phyloP scores from a whole-genome alignment of 1,140 invertebrate species.

The Littorina saxatilis region DNA sequence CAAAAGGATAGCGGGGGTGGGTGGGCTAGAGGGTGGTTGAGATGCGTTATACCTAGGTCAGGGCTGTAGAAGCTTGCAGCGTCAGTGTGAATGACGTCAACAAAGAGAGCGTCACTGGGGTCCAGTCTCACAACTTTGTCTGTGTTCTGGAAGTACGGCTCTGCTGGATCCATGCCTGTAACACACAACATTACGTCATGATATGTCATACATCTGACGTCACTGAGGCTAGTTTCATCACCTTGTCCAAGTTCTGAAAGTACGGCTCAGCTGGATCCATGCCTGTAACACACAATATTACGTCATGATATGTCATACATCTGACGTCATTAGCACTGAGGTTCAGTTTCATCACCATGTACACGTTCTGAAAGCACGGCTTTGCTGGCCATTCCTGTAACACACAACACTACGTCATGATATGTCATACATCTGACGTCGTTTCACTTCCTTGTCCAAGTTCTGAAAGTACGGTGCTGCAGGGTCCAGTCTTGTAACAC shows the following conservation, averaged over 20 bases:
- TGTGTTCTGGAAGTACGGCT: conserved; percentile 81
- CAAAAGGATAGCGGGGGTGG: not conserved
- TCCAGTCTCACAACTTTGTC: conserved; percentile 73
- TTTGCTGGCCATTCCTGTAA: no score
- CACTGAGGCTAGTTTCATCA: conserved; percentile 70
- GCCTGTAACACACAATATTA: conserved; percentile 41
- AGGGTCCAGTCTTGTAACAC: conserved; percentile 82
- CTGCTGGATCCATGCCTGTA: conserved; percentile 81
- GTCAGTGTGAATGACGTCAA: conserved; percentile 96
- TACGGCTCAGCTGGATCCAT: conserved; percentile 84
- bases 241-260: conserved; percentile 77
- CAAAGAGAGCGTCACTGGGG: conserved; percentile 87
- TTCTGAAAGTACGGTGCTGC: conserved; percentile 52
- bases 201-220: not conserved
- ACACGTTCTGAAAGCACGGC: conserved; percentile 80
- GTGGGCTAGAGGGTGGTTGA: no score
- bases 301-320: not conserved
- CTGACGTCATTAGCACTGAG: not conserved
- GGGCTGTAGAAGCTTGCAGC: conserved; percentile 75
- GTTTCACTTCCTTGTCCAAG: no score
- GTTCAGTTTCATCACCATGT: conserved; percentile 72
- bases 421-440: not conserved
- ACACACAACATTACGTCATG: not conserved
- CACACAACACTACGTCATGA: no score
- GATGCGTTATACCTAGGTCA: not conserved